Conservation (phyloP, 2,113 vertebrate species). For the Perccottus glenii region DNA sequence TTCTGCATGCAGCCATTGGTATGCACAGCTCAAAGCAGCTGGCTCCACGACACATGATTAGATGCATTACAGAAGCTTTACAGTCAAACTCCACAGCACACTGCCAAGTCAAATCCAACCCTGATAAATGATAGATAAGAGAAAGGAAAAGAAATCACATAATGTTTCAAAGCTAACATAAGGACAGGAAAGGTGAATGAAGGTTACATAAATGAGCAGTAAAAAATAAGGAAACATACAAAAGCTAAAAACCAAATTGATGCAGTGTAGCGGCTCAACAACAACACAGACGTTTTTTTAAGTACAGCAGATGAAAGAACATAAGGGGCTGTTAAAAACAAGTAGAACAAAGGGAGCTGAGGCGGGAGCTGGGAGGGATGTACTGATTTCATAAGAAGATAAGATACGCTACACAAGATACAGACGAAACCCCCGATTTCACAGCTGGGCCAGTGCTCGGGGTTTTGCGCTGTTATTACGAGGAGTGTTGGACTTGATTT, state of each 20-base stretch:
- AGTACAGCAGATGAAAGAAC: slow-evolving; percentile 36
- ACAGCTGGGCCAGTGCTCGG: slow-evolving; percentile 45
- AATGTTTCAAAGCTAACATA: slow-evolving; percentile 30
- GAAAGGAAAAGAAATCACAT: neutral
- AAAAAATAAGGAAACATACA: slow-evolving; percentile 8
- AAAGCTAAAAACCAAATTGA: slow-evolving; percentile 19
- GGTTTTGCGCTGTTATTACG: slow-evolving; percentile 37
- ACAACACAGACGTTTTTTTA: slow-evolving; percentile 30
- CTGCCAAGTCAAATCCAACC: slow-evolving; percentile 16
- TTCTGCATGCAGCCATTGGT: slow-evolving; percentile 19
- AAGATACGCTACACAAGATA: slow-evolving; percentile 44
- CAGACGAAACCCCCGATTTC: slow-evolving; percentile 56
- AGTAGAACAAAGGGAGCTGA: slow-evolving; percentile 39
- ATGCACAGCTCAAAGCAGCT: slow-evolving; percentile 17
- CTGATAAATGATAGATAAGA: slow-evolving; percentile 46
- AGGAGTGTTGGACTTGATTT: slow-evolving; percentile 52
- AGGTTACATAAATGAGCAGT: slow-evolving; percentile 14
- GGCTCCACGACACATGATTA: slow-evolving; percentile 25
- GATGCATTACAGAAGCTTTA: neutral
- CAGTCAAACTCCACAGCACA: neutral
- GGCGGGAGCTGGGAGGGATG: slow-evolving; percentile 35
- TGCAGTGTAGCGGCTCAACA: slow-evolving; percentile 20
- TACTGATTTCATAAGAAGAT: slow-evolving; percentile 40
- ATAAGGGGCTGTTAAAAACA: slow-evolving; percentile 24
- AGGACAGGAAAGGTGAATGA: slow-evolving; percentile 17